Conservation (phyloP, 2,888 invertebrate species). For the Drosophila merina region DNA sequence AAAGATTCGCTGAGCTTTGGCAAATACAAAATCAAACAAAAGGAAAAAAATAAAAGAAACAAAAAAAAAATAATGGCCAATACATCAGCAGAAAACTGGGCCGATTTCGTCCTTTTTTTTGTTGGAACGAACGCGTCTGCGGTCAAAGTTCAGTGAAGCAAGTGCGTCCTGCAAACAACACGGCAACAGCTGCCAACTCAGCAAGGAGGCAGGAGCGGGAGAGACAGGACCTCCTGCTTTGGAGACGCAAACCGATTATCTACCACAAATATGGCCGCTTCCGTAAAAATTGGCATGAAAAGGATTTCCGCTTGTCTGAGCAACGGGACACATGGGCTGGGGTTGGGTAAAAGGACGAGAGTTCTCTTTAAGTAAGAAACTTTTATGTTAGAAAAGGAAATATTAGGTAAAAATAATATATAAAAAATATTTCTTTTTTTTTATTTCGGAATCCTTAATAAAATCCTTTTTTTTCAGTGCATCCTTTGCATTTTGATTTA, state of each 20-base stretch:
- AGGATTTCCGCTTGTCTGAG: conserved; percentile 60
- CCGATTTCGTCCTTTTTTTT: conserved; percentile 3
- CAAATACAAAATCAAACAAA: background rate
- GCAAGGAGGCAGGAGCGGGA: conserved; percentile 21
- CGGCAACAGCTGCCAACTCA: conserved; percentile 51
- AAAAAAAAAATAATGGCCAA: conserved; percentile 8
- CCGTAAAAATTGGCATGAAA: conserved; percentile 52
- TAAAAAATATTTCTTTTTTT: no score
- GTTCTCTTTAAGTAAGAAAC: no score
- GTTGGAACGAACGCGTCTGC: conserved; percentile 17
- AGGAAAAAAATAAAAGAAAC: background rate
- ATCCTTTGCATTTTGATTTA: conserved; percentile 24
- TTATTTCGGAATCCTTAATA: no score
- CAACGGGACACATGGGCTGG: conserved; percentile 1
- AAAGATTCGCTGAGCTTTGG: conserved; percentile 20
- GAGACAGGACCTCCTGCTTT: no score
- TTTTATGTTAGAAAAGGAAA: no score
- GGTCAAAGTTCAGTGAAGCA: conserved; percentile 60
- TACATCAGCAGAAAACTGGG: conserved; percentile 39
- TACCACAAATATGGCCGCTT: conserved; percentile 68
- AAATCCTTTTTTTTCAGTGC: conserved; percentile 4
- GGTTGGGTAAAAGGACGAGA: background rate
- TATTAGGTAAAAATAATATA: no score
- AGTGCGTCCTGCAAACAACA: conserved; percentile 17
- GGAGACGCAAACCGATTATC: conserved; percentile 66